Conservation (phyloP, 1,140 invertebrate species). For the Drosophila varians region DNA sequence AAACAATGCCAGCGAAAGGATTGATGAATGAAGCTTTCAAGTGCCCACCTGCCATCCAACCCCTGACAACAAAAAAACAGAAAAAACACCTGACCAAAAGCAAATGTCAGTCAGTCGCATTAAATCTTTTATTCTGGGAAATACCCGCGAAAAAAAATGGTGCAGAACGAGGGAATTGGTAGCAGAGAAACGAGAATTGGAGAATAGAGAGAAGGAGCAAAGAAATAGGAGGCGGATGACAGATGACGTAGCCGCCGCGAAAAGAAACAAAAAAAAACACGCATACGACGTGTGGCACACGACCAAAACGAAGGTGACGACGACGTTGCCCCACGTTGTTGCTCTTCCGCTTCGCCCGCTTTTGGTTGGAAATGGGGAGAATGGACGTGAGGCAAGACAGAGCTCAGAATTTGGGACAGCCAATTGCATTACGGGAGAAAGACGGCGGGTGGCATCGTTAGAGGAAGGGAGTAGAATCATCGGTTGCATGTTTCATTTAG, state of each 20-base stretch:
- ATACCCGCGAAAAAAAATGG: constrained; percentile 75
- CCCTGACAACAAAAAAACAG: neutral
- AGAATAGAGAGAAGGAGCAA: constrained; percentile 25
- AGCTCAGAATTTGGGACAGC: constrained; percentile 61
- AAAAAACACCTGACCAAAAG: constrained; percentile 21
- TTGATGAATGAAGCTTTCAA: constrained; percentile 28
- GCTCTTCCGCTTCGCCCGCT: neutral
- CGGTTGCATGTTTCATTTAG: constrained; percentile 34
- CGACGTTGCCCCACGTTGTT: constrained; percentile 9
- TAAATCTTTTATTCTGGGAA: constrained; percentile 65
- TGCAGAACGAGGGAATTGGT: constrained; percentile 1
- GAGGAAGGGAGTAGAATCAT: constrained; percentile 4
- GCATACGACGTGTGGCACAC: constrained; percentile 78
- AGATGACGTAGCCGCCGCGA: constrained; percentile 72
- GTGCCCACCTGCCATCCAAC: neutral
- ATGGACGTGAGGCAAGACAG: constrained; percentile 48
- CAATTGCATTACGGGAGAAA: constrained; percentile 48
- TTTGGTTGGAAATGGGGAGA: constrained; percentile 3
- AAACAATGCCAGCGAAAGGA: constrained; percentile 5
- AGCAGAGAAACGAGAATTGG: constrained; percentile 49
- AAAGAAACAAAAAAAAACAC: constrained; percentile 62
- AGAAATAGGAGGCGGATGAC: constrained; percentile 51
- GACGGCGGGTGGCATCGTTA: constrained; percentile 5
- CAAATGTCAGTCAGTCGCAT: constrained; percentile 51
- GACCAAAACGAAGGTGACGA: constrained; percentile 52